phyloP scores from a whole-genome alignment of 2,888 invertebrate species.

The Ommatoiulus sabulosus region DNA sequence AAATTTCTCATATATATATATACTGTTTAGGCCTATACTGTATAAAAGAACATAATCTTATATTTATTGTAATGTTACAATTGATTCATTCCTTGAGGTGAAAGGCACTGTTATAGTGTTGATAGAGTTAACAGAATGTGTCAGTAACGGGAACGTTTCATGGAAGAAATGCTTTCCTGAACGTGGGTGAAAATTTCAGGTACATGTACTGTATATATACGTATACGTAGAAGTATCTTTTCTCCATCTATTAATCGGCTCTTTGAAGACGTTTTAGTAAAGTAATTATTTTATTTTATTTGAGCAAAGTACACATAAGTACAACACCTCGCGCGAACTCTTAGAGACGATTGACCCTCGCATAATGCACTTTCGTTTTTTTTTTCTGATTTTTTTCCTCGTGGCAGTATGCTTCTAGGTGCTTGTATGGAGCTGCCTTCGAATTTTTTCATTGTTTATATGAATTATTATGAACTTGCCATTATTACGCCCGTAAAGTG shows the following conservation, averaged over 20 bases:
- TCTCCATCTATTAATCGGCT: neutral
- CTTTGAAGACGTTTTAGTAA: neutral
- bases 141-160: too few relatives aligned
- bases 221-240: neutral
- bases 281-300: slow-evolving; percentile 34
- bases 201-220: neutral
- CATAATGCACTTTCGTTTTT: neutral
- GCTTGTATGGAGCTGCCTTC: neutral
- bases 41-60: too few relatives aligned
- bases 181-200: neutral
- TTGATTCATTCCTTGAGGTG: too few relatives aligned
- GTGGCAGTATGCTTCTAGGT: slow-evolving; percentile 15
- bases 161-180: neutral
- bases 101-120: too few relatives aligned
- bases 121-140: too few relatives aligned
- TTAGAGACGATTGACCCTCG: slow-evolving; percentile 8
- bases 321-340: neutral
- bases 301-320: slow-evolving; percentile 1
- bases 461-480: slow-evolving; percentile 11
- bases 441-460: slow-evolving; percentile 20
- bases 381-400: slow-evolving; percentile 9
- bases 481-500: slow-evolving; percentile 38
- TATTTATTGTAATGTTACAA: too few relatives aligned
- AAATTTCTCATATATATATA: too few relatives aligned
- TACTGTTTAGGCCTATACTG: too few relatives aligned